Base-by-base conservation (phyloP, 2,888 invertebrate genomes). In the Troides aeacus region DNA sequence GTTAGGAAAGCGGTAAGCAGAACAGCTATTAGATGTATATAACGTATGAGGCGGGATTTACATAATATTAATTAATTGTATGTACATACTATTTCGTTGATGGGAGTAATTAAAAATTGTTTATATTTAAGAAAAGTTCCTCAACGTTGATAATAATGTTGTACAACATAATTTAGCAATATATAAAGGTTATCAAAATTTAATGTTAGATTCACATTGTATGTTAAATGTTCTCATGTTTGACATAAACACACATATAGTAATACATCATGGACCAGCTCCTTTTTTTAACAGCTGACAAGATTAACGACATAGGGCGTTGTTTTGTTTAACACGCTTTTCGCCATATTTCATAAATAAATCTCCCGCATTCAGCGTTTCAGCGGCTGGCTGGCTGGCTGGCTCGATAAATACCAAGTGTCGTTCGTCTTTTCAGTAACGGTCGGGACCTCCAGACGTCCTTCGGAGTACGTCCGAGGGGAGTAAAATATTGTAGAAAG, bases 391-490 rank as follows among this genome's bases (percentile, higher is more conserved):
- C 77, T 81, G 79, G 23, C 77, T 81, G 81, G 79, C 84, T 85
- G 85, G 84, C 86, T 85, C 84, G 61, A 70, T 70, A 70, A 66
- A 70, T 70, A 70, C 85, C 81, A 84, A 82, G 80, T 80, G 83
- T 79, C 83, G 83, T 85, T 84, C 79, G 83, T 85, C 83, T 85
- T 83, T 83, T 79, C 80, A 81, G 70, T 23, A 65, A 62, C 59
- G 67, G 53, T 72, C 71, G 74, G 73, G 86, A 85, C 87, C 88
- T 87, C 85, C 74, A 88, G 87, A 87, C 88, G 84, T 78, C 88
- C 86, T 88, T 81, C 75, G 72, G 8, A 53, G 64, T 69, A 69
- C 73, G 67, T 86, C 85, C 87, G 81, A 74, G 72, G 66, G 71
- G 72, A 74, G 68, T 72, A 73, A 73, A 71, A 72, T 71, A 69